A percentile compares a stretch with the other conserved stretches of the same genome.
phyloP scores from a whole-genome alignment of 2,888 invertebrate species.

The Mesoligia furuncula region DNA sequence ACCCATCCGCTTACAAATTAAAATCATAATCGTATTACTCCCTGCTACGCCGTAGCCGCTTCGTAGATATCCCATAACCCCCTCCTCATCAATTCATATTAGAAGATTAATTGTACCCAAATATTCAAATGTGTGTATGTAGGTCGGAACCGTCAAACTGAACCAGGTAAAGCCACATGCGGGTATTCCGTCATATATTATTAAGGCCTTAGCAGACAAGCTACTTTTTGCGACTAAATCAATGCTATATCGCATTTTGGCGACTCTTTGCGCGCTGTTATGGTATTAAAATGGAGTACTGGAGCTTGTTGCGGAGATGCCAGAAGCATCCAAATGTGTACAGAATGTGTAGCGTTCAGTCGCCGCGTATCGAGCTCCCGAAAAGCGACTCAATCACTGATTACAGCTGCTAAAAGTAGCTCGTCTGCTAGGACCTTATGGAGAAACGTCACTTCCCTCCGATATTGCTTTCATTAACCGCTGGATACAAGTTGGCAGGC shows the following conservation, averaged over 20 bases:
- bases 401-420: constrained; percentile 19
- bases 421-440: constrained; percentile 29
- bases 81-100: constrained; percentile 60
- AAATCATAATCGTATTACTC: constrained; percentile 35
- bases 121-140: constrained; percentile 61
- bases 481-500: constrained; percentile 70
- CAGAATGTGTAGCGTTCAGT: neutral
- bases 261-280: neutral
- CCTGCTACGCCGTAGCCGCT: constrained; percentile 35
- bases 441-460: constrained; percentile 65
- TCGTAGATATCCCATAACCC: constrained; percentile 41
- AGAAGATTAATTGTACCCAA: constrained; percentile 60
- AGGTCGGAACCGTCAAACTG: constrained; percentile 57
- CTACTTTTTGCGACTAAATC: constrained; percentile 13
- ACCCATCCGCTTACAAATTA: constrained; percentile 39
- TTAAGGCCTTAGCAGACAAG: constrained; percentile 15
- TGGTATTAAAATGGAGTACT: neutral
- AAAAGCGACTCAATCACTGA: neutral
- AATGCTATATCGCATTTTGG: too few relatives aligned
- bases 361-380: neutral
- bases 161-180: constrained; percentile 54
- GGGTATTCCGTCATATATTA: constrained; percentile 60
- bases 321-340: neutral
- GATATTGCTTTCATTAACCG: constrained; percentile 71
- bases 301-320: neutral